Evolutionary conservation across 2,113 vertebrate species (phyloP).

Genomic region (Ctenodactylus gundi): DNA sequence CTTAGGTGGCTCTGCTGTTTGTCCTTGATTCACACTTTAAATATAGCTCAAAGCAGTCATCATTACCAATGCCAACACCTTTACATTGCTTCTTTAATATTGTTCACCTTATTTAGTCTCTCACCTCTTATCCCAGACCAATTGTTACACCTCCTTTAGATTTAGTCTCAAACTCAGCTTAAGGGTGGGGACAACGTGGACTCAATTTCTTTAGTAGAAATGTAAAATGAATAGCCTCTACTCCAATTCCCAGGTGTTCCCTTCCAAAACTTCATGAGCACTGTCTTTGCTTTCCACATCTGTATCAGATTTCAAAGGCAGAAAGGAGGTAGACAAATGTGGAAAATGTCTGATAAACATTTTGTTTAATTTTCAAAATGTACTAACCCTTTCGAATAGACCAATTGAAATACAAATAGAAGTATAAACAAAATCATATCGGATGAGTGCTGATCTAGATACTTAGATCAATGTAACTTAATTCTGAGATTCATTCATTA

Average conservation of each 20-base stretch:
- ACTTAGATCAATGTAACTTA: background rate
- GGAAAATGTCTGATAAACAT: background rate
- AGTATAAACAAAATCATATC: background rate
- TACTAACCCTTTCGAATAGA: background rate
- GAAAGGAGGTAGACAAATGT: background rate
- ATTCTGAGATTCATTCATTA: background rate
- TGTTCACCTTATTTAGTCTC: too few species aligned
- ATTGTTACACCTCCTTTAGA: background rate
- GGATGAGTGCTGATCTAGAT: background rate
- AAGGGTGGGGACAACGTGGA: background rate
- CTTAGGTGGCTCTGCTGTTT: background rate
- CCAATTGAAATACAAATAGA: background rate
- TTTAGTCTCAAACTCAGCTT: background rate
- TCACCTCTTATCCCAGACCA: too few species aligned
- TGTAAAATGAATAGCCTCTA: background rate
- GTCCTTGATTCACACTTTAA: background rate
- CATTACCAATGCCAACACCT: background rate
- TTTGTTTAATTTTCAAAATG: background rate
- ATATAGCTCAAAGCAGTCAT: background rate
- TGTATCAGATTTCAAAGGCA: too few species aligned
- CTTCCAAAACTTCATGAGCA: background rate
- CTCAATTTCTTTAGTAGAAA: background rate
- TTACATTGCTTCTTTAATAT: too few species aligned
- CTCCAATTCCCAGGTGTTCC: background rate
- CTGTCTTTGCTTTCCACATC: too few species aligned